A percentile compares a stretch with the other conserved stretches of the same genome.
Evolutionary conservation across 1,140 invertebrate species (phyloP).

Genomic region (Nephila pilipes): DNA sequence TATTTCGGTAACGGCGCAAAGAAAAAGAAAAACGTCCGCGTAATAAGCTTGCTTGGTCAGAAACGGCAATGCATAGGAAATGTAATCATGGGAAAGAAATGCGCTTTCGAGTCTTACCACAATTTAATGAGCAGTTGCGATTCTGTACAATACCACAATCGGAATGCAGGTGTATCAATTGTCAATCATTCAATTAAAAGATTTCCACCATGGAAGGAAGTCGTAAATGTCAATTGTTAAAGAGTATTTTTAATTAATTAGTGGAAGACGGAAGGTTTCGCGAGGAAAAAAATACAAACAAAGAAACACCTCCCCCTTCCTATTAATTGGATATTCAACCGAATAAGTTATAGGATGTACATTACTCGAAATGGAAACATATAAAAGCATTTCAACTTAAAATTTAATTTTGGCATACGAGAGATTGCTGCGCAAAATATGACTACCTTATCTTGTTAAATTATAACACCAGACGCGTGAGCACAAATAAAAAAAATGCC

Average conservation of each 20-base stretch:
- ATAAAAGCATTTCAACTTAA: no score
- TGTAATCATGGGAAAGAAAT: conserved; percentile 12
- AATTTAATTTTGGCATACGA: no score
- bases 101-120: neutral
- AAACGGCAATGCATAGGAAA: neutral
- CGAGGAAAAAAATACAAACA: conserved; percentile 13
- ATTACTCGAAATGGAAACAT: no score
- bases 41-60: neutral
- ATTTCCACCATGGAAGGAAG: neutral
- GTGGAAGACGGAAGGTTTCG: neutral
- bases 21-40: no score
- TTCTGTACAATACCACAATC: neutral
- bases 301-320: neutral
- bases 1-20: no score
- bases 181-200: conserved; percentile 5
- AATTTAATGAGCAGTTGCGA: conserved; percentile 11
- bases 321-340: no score
- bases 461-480: no score
- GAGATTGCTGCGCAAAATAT: no score
- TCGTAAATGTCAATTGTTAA: conserved; percentile 45
- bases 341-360: no score
- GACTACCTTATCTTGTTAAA: no score
- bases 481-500: no score
- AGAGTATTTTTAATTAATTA: conserved; percentile 24
- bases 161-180: neutral